A percentile compares a stretch with the other conserved stretches of the same genome.
Conservation (phyloP, 2,888 invertebrate genomes). For the Euzophera pinguis region DNA sequence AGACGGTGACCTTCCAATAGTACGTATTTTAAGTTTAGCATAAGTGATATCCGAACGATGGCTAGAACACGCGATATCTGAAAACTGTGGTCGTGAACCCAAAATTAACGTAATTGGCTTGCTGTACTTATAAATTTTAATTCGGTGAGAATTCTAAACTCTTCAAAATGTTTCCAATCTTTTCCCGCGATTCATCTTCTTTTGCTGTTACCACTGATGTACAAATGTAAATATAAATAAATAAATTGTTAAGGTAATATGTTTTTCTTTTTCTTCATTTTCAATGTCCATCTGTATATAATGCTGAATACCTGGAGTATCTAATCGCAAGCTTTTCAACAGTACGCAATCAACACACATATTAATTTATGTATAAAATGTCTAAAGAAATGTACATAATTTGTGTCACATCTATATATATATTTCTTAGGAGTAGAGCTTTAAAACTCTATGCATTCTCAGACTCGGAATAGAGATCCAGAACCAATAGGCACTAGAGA, state of each 20-base stretch:
- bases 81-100: conserved; percentile 29
- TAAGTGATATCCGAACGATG: conserved; percentile 48
- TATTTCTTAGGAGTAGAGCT: too few species aligned
- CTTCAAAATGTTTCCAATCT: background rate
- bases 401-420: too few species aligned
- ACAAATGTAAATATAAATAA: conserved; percentile 4
- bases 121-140: conserved; percentile 51
- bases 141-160: conserved; percentile 1
- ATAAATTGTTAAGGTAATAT: conserved; percentile 2
- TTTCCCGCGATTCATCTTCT: background rate
- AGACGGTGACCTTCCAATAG: conserved; percentile 69
- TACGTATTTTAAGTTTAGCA: conserved; percentile 47
- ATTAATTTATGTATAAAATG: too few species aligned
- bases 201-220: conserved; percentile 1
- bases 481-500: too few species aligned
- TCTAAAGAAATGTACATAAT: too few species aligned
- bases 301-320: too few species aligned
- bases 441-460: too few species aligned
- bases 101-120: conserved; percentile 61
- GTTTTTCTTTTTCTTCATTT: background rate
- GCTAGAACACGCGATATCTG: conserved; percentile 72
- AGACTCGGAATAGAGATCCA: too few species aligned
- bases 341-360: too few species aligned
- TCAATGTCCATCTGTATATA: too few species aligned
- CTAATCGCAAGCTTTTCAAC: too few species aligned